Conservation (phyloP, 1,140 invertebrate genomes). For the Sarcophaga bullata region DNA sequence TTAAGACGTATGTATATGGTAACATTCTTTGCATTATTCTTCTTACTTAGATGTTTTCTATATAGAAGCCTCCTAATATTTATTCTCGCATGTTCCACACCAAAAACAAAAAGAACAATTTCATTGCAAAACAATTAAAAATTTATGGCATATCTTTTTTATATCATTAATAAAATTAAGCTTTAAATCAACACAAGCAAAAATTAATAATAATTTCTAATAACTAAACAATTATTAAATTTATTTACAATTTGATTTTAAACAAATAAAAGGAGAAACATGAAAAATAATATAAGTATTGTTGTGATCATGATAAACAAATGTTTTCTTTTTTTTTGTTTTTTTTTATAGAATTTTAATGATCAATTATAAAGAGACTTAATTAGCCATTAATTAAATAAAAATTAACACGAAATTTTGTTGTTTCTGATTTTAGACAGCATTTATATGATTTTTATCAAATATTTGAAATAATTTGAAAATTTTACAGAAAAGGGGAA, state of each 20-base stretch:
- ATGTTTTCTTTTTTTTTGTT: too few relatives aligned
- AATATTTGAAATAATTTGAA: background rate
- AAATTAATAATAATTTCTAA: background rate
- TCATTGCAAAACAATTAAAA: background rate
- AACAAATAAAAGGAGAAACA: too few relatives aligned
- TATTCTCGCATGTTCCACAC: too few relatives aligned
- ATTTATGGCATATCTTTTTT: background rate
- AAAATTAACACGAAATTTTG: background rate
- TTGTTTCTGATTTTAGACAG: background rate
- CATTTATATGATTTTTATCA: background rate
- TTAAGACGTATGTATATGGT: too few relatives aligned
- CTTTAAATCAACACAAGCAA: slow-evolving; percentile 4
- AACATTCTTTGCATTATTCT: too few relatives aligned
- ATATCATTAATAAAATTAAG: background rate
- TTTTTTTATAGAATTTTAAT: background rate
- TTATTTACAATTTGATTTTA: background rate
- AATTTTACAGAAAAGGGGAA: background rate
- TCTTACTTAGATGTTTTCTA: too few relatives aligned
- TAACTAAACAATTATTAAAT: background rate
- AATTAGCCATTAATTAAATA: background rate
- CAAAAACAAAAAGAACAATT: background rate
- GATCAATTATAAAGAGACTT: background rate
- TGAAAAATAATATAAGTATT: too few relatives aligned
- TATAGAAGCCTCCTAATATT: too few relatives aligned
- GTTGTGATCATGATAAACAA: too few relatives aligned